phyloP scores from a whole-genome alignment of 1,140 invertebrate species.

The Scaptodrosophila lebanonensis region DNA sequence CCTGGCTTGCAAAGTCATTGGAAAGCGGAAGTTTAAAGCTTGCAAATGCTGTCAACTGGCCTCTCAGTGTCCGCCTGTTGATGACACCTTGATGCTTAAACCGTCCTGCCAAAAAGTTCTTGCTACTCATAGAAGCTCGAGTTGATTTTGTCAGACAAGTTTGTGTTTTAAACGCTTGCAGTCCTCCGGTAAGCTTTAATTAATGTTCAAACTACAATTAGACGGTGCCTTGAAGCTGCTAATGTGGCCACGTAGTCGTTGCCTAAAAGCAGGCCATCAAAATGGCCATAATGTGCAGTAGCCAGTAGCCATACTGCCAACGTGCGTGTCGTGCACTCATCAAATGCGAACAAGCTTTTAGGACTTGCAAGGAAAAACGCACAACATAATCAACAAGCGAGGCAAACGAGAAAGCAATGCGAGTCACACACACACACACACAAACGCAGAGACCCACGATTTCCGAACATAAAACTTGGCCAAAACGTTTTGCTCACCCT shows the following conservation, averaged over 20 bases:
- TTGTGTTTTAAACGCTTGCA: background rate
- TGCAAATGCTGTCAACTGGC: background rate
- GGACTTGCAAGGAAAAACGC: background rate
- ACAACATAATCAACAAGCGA: constrained; percentile 29
- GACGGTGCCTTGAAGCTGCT: too few relatives aligned
- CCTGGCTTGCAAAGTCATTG: too few relatives aligned
- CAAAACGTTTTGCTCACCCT: constrained; percentile 19
- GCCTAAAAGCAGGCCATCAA: constrained; percentile 35
- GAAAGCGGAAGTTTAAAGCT: constrained; percentile 23
- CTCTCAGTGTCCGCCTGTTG: constrained; percentile 46
- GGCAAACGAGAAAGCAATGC: too few relatives aligned
- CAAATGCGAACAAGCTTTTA: too few relatives aligned
- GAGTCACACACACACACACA: too few relatives aligned
- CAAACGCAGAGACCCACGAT: constrained; percentile 3
- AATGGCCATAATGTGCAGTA: constrained; percentile 10
- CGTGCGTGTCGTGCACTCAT: too few relatives aligned
- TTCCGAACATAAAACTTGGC: constrained; percentile 28
- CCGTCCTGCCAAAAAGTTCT: constrained; percentile 19
- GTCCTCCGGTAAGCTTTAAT: too few relatives aligned
- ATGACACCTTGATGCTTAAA: constrained; percentile 55
- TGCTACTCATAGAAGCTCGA: constrained; percentile 2
- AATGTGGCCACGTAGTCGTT: background rate
- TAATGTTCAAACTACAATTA: constrained; percentile 10
- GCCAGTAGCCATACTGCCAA: too few relatives aligned
- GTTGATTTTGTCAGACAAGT: constrained; percentile 17